phyloP scores from a whole-genome alignment of 2,888 invertebrate genomes.

The Clepsis dumicolana region DNA sequence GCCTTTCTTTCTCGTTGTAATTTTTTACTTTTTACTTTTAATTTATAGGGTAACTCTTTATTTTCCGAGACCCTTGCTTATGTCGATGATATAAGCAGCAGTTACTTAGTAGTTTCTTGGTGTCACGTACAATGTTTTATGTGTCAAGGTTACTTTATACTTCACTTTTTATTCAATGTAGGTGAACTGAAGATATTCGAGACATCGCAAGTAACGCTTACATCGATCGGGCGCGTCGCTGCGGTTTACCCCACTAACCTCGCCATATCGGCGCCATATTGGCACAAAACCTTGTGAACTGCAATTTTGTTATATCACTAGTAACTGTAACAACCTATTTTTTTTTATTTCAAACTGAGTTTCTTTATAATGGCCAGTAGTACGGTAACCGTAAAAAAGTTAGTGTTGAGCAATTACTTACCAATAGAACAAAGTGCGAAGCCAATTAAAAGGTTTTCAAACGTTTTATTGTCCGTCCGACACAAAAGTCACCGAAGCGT shows the following conservation, averaged over 20 bases:
- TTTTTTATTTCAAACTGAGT: background rate
- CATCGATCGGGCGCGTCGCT: conserved; percentile 63
- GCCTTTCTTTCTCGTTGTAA: too few species aligned
- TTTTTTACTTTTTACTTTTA: too few species aligned
- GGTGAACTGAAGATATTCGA: conserved; percentile 11
- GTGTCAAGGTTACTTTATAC: background rate
- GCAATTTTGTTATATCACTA: conserved; percentile 45
- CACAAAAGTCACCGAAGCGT: conserved; percentile 30
- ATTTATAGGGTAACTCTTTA: too few species aligned
- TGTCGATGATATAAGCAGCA: too few species aligned
- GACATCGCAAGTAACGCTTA: conserved; percentile 33
- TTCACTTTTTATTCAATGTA: background rate
- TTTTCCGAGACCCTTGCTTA: too few species aligned
- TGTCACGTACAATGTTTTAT: background rate
- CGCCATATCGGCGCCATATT: conserved; percentile 61
- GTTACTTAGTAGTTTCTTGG: too few species aligned
- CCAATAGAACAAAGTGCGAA: conserved; percentile 27
- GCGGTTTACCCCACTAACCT: conserved; percentile 75
- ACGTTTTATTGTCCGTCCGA: conserved; percentile 34
- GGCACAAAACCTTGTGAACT: conserved; percentile 31
- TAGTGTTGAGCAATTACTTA: background rate
- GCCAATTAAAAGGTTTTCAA: conserved; percentile 15
- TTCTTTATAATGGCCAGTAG: background rate
- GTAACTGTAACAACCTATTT: background rate
- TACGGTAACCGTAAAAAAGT: background rate